Evolutionary conservation across 1,140 invertebrate species (phyloP).

Genomic region (Neotoxoptera formosana): DNA sequence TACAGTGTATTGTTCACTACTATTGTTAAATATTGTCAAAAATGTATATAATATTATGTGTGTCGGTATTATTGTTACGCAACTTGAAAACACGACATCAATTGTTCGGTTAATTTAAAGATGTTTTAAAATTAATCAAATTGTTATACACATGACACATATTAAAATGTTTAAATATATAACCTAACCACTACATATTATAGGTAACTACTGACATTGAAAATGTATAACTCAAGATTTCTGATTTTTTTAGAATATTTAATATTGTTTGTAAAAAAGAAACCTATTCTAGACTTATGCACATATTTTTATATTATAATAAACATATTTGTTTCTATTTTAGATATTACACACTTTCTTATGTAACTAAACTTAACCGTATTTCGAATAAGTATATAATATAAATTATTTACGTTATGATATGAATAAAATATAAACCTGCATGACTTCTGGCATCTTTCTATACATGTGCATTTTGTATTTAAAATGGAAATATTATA

Average conservation of each 20-base stretch:
- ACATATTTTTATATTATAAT: not conserved
- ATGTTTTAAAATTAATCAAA: not conserved
- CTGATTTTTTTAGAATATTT: not conserved
- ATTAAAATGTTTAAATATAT: not conserved
- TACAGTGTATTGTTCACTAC: not conserved
- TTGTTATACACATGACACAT: not conserved
- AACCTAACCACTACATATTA: not conserved
- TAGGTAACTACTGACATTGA: not conserved
- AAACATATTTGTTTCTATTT: not conserved
- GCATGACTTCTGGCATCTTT: not conserved
- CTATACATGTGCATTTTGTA: not conserved
- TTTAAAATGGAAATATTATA: not conserved
- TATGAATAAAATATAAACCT: not conserved
- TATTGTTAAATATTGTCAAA: conserved; percentile 38
- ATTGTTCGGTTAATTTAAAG: not conserved
- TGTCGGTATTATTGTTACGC: not conserved
- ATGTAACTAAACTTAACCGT: not conserved
- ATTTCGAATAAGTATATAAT: not conserved
- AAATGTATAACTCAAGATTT: not conserved
- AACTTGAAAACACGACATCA: not conserved
- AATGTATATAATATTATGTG: not conserved
- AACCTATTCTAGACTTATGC: not conserved
- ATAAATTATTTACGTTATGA: not conserved
- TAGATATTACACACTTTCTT: not conserved
- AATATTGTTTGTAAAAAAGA: not conserved